Percentiles rank a stretch among this genome's conserved stretches.
These are phyloP conservation scores for Venturia canescens DNA, from an alignment of 1,140 invertebrate genomes.

Conservation along the genomic window DNA sequence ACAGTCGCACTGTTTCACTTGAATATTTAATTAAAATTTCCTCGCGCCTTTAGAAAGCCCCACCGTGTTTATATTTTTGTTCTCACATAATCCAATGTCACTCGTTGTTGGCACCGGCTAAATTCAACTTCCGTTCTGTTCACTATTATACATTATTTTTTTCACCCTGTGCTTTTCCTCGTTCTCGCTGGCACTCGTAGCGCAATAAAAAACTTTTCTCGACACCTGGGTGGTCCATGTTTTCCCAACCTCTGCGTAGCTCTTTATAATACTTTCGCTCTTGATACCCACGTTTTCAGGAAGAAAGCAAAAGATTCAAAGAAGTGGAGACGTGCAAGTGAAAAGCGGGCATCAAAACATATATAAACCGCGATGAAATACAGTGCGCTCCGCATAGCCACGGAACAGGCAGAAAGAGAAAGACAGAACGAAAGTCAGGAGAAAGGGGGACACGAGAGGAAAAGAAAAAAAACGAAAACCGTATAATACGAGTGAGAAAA, in stretches of 20 bases:
- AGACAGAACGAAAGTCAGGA: not conserved
- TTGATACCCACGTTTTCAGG: not conserved
- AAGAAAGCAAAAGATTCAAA: conserved; percentile 10
- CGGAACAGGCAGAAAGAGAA: not conserved
- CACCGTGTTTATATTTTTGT: not conserved
- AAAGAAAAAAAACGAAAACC: not conserved
- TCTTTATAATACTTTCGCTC: not conserved
- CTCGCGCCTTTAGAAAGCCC: too few species aligned
- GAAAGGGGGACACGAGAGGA: not conserved
- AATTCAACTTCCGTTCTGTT: not conserved
- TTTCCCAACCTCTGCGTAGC: not conserved
- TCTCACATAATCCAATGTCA: not conserved
- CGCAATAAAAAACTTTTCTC: not conserved
- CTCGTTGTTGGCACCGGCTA: not conserved
- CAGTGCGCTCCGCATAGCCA: not conserved
- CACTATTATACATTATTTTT: not conserved
- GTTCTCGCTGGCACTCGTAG: not conserved
- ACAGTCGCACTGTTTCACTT: too few species aligned
- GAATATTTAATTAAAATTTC: too few species aligned
- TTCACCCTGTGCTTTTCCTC: not conserved
- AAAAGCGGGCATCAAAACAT: not conserved
- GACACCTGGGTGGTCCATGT: conserved; percentile 33
- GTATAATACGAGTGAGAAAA: conserved; percentile 23
- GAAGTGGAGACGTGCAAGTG: not conserved
- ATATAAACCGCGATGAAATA: not conserved